Conservation (phyloP, 2,113 vertebrate genomes). For the Hemiscyllium ocellatum region DNA sequence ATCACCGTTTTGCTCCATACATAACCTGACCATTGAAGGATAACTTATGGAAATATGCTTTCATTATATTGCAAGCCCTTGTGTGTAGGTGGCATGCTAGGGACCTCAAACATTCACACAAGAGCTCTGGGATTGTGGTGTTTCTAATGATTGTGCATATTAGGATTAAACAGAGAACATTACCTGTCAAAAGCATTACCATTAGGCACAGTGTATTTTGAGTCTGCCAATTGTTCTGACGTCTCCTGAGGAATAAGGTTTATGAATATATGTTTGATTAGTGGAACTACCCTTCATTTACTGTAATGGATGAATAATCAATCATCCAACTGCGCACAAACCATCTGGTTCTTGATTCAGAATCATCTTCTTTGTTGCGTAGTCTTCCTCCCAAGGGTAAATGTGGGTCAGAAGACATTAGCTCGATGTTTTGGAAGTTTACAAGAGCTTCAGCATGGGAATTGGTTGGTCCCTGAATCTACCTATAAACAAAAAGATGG, state of each 20-base stretch:
- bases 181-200: not conserved
- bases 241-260: not conserved
- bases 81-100: not conserved
- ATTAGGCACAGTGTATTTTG: not conserved
- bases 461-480: not conserved
- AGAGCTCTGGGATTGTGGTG: not conserved
- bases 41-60: not conserved
- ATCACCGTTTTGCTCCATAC: too few relatives aligned
- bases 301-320: not conserved
- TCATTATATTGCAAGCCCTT: not conserved
- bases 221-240: not conserved
- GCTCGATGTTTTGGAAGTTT: not conserved
- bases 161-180: not conserved
- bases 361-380: not conserved
- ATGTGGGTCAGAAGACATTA: not conserved
- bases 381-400: not conserved
- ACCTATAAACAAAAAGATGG: not conserved
- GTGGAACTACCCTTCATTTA: not conserved
- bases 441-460: not conserved
- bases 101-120: not conserved
- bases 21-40: not conserved
- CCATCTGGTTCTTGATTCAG: not conserved
- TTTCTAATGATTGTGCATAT: slow-evolving; percentile 6
- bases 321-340: not conserved
- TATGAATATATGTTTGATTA: not conserved